Percentiles rank a stretch among this genome's conserved stretches.
Conservation (phyloP, 2,113 vertebrate genomes). For the Phocoena phocoena region DNA sequence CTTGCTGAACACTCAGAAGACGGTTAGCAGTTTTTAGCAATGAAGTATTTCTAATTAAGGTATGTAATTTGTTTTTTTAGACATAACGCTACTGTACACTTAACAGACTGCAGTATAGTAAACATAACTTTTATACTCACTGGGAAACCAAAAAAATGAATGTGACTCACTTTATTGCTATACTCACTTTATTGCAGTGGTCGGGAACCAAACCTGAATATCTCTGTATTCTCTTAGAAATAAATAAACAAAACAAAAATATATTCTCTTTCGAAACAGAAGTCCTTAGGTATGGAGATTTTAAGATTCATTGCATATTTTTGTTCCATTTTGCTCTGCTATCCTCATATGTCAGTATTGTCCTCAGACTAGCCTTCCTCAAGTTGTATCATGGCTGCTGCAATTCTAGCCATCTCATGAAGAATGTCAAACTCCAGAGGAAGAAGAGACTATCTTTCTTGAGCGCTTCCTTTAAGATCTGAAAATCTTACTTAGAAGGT, state of each 20-base stretch:
- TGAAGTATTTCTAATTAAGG: background rate
- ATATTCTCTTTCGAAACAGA: background rate
- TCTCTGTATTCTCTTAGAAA: background rate
- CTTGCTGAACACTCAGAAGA: background rate
- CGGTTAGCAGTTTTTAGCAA: background rate
- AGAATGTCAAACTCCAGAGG: background rate
- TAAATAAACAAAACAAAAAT: background rate
- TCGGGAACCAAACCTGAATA: too few species aligned
- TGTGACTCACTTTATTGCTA: background rate
- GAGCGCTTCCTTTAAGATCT: background rate
- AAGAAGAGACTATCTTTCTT: background rate
- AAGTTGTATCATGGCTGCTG: background rate
- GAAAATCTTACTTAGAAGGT: background rate
- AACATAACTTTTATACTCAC: background rate
- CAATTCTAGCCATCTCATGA: background rate
- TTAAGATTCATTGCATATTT: background rate
- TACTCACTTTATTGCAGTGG: background rate
- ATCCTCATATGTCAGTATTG: background rate
- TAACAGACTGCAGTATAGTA: background rate
- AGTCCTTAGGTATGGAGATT: background rate
- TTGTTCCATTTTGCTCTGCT: background rate
- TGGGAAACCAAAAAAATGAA: background rate
- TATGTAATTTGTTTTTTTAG: background rate
- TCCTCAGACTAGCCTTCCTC: background rate
- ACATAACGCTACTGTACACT: background rate